Base-by-base conservation (phyloP, 2,888 invertebrate species). In the Lutraria lutraria region DNA sequence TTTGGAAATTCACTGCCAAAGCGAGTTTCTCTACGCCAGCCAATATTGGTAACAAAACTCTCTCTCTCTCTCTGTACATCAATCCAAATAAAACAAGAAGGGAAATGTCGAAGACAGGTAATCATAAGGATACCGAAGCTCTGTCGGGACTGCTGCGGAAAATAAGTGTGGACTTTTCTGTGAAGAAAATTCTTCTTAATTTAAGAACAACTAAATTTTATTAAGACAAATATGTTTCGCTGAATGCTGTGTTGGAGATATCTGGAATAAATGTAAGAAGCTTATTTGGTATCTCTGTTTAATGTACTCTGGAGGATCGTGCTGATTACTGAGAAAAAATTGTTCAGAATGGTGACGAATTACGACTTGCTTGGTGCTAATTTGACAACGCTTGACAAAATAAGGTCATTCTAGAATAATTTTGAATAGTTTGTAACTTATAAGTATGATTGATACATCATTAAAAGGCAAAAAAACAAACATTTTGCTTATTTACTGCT, bases 201-300 rank as follows among this genome's bases (percentile, higher is more conserved):
- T 31, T 34, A 76, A 76, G 76, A 13, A 31, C 19, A 76, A 16
- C 31, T 31, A 76, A 34, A 16, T 76, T 31, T 76, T 76, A 76
- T 76, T 76, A 76, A 76, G 76, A 76, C 76, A 76, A 76, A 76
- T 76, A 76, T 76, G 13, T 76, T 76, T 31, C 31, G 76, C 16
- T 12, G 31, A 76, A 76, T 76, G 19, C 16, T 31, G 31, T 76
- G 16, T 8, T 72, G 34, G 76, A 76, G 76, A 76, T 76, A 76
- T 31, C 76, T 31, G 76, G 29, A 76, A 25, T 76, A 76, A 76
- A 76, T 76, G 2, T 76, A 76, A 76, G 76, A 13, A 31, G 76
- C 76, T 76, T 76, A 76, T 16, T 43, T 34, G 76, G 15, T 34
- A 76, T 76, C 76, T 31, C 76, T 76, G 76, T 76, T 76, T 76